These are phyloP conservation scores for Azorinus chamasolen DNA, from an alignment of 2,888 invertebrate species.

Conservation along the genomic window DNA sequence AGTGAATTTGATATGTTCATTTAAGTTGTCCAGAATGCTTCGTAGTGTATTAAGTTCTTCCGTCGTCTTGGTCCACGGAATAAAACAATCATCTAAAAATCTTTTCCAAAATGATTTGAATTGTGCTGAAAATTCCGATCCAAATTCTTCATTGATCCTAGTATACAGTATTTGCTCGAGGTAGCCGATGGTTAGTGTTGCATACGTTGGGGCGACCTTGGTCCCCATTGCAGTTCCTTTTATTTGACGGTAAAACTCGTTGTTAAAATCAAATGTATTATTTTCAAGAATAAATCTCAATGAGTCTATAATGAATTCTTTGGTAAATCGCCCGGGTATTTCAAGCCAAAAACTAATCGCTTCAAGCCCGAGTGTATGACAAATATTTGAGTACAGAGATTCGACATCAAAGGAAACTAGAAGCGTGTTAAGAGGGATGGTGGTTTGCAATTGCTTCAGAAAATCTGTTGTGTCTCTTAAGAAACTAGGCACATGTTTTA, in stretches of 20 bases:
- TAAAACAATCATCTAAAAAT: constrained; percentile 16
- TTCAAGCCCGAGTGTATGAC: constrained; percentile 31
- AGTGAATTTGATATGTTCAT: constrained; percentile 6
- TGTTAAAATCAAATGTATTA: constrained; percentile 36
- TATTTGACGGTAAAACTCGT: constrained; percentile 34
- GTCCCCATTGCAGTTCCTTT: constrained; percentile 55
- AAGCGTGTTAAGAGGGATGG: constrained; percentile 6
- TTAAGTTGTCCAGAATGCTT: constrained; percentile 3
- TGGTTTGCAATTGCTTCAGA: constrained; percentile 19
- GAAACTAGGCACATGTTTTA: constrained; percentile 32
- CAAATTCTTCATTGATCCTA: neutral
- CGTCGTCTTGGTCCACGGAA: neutral
- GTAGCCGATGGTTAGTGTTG: constrained; percentile 2
- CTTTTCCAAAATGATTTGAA: neutral
- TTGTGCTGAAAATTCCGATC: neutral
- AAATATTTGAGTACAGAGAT: constrained; percentile 38
- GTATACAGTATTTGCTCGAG: neutral
- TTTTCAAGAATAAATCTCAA: constrained; percentile 38
- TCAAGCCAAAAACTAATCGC: constrained; percentile 40
- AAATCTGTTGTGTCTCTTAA: constrained; percentile 43
- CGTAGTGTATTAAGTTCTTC: neutral
- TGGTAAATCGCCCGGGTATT: constrained; percentile 10
- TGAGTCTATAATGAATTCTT: constrained; percentile 25
- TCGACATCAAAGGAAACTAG: constrained; percentile 38
- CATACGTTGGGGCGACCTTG: constrained; percentile 42